These are phyloP conservation scores for Ardeotis arabs DNA, from an alignment of 2,113 vertebrate species.

Conservation along the genomic window DNA sequence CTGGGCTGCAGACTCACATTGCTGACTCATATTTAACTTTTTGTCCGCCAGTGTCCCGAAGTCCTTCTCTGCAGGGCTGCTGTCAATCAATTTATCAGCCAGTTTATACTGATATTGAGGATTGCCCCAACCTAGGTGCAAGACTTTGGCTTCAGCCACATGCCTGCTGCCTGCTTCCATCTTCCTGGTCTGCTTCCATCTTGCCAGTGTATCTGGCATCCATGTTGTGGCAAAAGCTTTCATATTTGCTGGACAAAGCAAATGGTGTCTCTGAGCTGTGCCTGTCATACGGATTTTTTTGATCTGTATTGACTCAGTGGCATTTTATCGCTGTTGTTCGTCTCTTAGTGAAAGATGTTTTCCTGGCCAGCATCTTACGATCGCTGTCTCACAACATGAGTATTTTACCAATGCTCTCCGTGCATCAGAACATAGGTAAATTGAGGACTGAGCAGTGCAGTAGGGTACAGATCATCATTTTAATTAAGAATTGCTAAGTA, in stretches of 20 bases:
- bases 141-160: too few relatives aligned
- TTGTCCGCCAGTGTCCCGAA: too few relatives aligned
- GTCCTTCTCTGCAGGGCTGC: too few relatives aligned
- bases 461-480: background rate
- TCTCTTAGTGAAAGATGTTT: background rate
- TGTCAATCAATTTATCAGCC: too few relatives aligned
- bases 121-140: too few relatives aligned
- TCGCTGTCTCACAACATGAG: background rate
- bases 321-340: background rate
- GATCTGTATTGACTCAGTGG: background rate
- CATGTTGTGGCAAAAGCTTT: background rate
- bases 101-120: too few relatives aligned
- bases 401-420: background rate
- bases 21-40: too few relatives aligned
- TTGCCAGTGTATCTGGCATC: background rate
- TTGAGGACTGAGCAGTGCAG: accelerated
- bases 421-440: background rate
- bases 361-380: background rate
- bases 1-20: too few relatives aligned
- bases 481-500: background rate
- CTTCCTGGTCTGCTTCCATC: background rate
- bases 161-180: background rate
- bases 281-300: accelerated
- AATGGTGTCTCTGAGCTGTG: background rate
- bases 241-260: background rate